Evolutionary conservation across 2,113 vertebrate genomes (phyloP), one percentile per base, ranked within the genome.

Genomic region (Muscicapa adusta): DNA sequence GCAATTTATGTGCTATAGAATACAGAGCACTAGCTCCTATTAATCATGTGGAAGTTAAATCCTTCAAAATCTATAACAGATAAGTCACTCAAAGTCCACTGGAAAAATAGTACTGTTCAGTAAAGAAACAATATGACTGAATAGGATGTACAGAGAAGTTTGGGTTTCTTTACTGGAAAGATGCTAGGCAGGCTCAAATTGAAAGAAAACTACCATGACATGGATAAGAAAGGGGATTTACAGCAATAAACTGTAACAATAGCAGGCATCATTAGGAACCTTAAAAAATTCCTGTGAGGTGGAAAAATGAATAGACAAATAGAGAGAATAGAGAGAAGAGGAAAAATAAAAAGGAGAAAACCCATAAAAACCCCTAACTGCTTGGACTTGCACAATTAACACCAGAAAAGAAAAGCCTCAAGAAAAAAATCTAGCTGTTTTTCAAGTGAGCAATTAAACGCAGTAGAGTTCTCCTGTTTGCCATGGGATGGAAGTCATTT

Each of bases 281-380:
- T 72, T 57, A 14, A 82, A 58, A 75, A 83, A 62, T 29, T 58
- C 14, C 20, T 25, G 11, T 5, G 4, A 85, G 79, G 38, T 12
- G 3, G 18, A 56, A 65, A 77, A 54, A 54, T 18, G 0, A 68
- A 61, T 54, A 54, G 13, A 45, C 28, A 51, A 68, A 61, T 54
- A 54, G 13, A 45, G n/a, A 51, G 12, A n/a, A n/a, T n/a, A n/a
- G n/a, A n/a, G n/a, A n/a, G n/a, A n/a, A n/a, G n/a, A n/a, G n/a
- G n/a, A n/a, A 42, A 82, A 88, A 33, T 26, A 31, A 51, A 48
- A 48, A 8, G 47, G 8, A 36, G 60, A 36, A 67, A 38, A 29
- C 2, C 0, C 7, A 31, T 33, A 2, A 11, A 51, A 51, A 1
- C 2, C 5, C 7, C 1, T 8, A 19, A 61, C 12, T 68, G 12